Base-by-base conservation (phyloP, 1,140 invertebrate species). In the Pygmarrhopalites habei region DNA sequence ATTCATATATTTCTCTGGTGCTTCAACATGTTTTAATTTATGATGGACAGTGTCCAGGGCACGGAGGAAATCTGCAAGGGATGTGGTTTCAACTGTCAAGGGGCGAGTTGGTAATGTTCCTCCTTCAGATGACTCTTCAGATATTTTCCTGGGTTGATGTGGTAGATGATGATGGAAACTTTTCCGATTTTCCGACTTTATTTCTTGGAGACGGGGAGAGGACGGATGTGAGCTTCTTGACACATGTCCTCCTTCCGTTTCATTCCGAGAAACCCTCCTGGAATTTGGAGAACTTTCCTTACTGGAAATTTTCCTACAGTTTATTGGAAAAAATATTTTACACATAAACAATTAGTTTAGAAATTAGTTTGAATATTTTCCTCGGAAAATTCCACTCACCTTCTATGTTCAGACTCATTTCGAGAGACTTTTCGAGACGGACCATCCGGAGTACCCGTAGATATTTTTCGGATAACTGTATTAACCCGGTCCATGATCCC, bases 381-480 rank as follows among this genome's bases (percentile, higher is more conserved):
- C 39, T 41, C 10, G 39, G n/a, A 10, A 15, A 49, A 15, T 23
- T 10, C 14, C 59, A 44, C 47, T 51, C 56, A 62, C 62, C 61
- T 26, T 52, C 35, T 52, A 12, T 19, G 55, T 32, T 59, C 60
- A 29, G 44, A 35, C 26, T 65, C 63, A 28, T 59, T 65, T 56
- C 56, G 58, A 32, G 65, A 70, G n/a, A 60, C 47, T 65, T 67
- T 70, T 57, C 65, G 32, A 12, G 65, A 64, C 1, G 65, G 43
- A 15, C 2, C 35, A 15, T 65, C 62, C 44, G 64, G 60, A 3
- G 56, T 43, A 30, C 62, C 65, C 21, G 68, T 60, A n/a, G 66
- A 64, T 47, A 66, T 66, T 66, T 66, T 66, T 23, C 68, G 35
- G 10, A 66, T 41, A 12, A 47, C 64, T 19, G 47, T 58, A 2